A percentile compares a stretch with the other conserved stretches of the same genome.
phyloP scores from a whole-genome alignment of 2,888 invertebrate genomes.

The Lochmaea crataegi region DNA sequence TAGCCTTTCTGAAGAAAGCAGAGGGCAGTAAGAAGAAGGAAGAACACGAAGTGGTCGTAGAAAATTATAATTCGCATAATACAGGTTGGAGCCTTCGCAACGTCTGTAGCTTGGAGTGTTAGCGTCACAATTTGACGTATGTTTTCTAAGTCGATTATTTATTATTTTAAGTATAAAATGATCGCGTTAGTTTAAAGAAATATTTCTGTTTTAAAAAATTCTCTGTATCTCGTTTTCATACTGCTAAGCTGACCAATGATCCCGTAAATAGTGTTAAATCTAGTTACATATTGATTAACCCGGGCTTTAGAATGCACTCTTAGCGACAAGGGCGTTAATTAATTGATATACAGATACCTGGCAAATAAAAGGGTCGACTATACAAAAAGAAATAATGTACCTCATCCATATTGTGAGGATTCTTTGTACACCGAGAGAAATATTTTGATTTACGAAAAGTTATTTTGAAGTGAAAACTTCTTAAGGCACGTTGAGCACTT shows the following conservation, averaged over 20 bases:
- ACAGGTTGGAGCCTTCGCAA: conserved; percentile 25
- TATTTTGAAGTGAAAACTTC: no score
- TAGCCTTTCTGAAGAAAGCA: conserved; percentile 34
- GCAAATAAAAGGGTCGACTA: background rate
- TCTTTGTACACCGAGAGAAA: background rate
- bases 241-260: background rate
- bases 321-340: background rate
- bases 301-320: background rate
- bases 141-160: conserved; percentile 6
- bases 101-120: background rate
- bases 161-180: background rate
- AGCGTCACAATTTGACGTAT: background rate
- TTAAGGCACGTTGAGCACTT: no score
- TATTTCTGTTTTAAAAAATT: no score
- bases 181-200: no score
- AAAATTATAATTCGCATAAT: conserved; percentile 38
- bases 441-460: no score
- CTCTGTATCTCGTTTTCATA: no score
- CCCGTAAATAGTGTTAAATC: background rate
- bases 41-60: conserved; percentile 32
- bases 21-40: conserved; percentile 25
- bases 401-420: background rate
- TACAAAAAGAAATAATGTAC: no score
- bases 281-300: background rate
- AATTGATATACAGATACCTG: background rate